Percentiles rank a stretch among this genome's conserved stretches.
These are phyloP conservation scores for Plebejus argus DNA, from an alignment of 2,888 invertebrate species.

Conservation along the genomic window DNA sequence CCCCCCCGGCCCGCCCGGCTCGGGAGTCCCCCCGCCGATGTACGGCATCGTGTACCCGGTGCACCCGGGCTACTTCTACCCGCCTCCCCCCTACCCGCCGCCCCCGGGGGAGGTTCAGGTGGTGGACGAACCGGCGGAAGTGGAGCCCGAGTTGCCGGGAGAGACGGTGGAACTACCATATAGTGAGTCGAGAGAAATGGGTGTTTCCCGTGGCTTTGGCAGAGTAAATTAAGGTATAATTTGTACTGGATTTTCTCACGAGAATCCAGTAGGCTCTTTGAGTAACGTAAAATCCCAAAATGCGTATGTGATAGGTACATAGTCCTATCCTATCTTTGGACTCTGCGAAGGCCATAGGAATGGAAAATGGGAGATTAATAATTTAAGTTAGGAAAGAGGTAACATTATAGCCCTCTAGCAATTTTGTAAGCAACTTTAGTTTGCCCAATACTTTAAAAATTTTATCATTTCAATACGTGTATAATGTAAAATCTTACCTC, in stretches of 20 bases:
- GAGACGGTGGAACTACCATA: conserved; percentile 75
- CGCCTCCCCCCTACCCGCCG: conserved; percentile 54
- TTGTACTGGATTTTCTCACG: background rate
- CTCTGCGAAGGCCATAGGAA: background rate
- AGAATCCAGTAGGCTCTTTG: background rate
- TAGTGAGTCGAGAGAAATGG: conserved; percentile 62
- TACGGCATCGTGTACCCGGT: conserved; percentile 64
- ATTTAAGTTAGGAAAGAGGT: conserved; percentile 49
- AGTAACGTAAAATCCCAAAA: background rate
- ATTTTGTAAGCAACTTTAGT: background rate
- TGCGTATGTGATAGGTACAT: too few species aligned
- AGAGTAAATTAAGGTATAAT: background rate
- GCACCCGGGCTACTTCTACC: conserved; percentile 72
- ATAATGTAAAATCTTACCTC: conserved; percentile 37
- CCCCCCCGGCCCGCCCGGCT: conserved; percentile 50
- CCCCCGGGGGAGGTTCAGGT: conserved; percentile 52
- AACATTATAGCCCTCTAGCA: conserved; percentile 50
- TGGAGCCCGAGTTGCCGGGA: conserved; percentile 67
- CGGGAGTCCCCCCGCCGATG: conserved; percentile 49
- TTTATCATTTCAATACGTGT: background rate
- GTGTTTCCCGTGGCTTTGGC: conserved; percentile 26
- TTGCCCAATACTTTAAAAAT: background rate
- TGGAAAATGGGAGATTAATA: conserved; percentile 18
- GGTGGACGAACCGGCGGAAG: conserved; percentile 55
- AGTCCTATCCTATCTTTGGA: background rate